These are phyloP conservation scores for Sebastes trivittatus DNA, from an alignment of 2,797 vertebrate species.

Conservation along the genomic window DNA sequence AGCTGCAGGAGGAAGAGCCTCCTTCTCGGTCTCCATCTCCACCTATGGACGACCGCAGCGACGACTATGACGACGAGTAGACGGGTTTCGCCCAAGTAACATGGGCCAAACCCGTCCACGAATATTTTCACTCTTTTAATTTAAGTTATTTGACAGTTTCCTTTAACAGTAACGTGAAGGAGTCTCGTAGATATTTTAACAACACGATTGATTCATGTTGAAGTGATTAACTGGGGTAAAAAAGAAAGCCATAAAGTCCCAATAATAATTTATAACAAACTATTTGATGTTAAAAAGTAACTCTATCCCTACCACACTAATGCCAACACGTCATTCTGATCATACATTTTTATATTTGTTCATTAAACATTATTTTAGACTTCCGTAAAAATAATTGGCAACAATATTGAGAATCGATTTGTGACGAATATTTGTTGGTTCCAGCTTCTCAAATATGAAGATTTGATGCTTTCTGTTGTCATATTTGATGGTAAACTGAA, in stretches of 20 bases:
- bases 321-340: not conserved
- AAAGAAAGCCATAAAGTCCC: not conserved
- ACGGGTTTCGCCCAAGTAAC: rapidly evolving
- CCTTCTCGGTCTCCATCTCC: slow-evolving; percentile 47
- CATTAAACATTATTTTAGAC: not conserved
- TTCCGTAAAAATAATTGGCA: not conserved
- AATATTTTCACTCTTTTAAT: not conserved
- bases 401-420: not conserved
- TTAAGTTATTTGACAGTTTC: not conserved
- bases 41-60: slow-evolving; percentile 4
- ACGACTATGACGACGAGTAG: slow-evolving; percentile 41
- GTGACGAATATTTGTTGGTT: not conserved
- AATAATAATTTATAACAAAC: not conserved
- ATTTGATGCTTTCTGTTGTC: not conserved
- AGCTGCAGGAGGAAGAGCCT: slow-evolving; percentile 57
- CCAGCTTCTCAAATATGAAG: not conserved
- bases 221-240: not conserved
- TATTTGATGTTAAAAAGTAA: not conserved
- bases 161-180: not conserved
- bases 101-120: not conserved
- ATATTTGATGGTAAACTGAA: not conserved
- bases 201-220: not conserved
- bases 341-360: not conserved
- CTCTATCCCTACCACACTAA: not conserved
- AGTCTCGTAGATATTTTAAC: not conserved